Base-by-base conservation (phyloP, 1,140 invertebrate genomes). In the Heliconius congener region DNA sequence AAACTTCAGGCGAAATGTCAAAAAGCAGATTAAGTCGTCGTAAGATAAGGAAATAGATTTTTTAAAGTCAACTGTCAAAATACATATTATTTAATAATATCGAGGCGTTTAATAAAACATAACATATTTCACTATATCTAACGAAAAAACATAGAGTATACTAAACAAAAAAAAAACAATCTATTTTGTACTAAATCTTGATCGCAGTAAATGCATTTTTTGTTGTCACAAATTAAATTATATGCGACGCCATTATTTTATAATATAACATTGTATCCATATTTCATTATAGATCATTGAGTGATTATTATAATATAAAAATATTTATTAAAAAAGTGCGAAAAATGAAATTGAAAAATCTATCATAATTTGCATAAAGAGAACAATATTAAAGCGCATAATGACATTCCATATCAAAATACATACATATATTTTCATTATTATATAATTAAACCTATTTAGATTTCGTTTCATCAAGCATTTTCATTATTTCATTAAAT, bases 151-250 rank as follows among this genome's bases (percentile, higher is more conserved):
- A 66, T 16, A 66, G 27, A 66, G 27, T 16, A 66, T 11, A 60
- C n/a, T 60, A 60, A 27, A 60, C 5, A 23, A 57, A 57, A 19
- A 50, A 52, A 60, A 60, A 60, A 60, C 55, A 60, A 60, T 60
- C 60, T 66, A 30, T 66, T 66, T 66, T 66, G 60, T 66, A 66
- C 60, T 66, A 66, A 66, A 66, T 9, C n/a, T 52, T 30, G 57
- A 66, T 66, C 60, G 60, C 60, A 66, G 60, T 66, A 66, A 66
- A 66, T 66, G 27, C 27, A 66, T 66, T 66, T 66, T 60, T 46
- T 46, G 42, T 46, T 66, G 60, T 30, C 11, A 30, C 30, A 66
- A n/a, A 27, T 27, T 66, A 66, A 66, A 66, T 16, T 66, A 30
- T 13, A 30, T 66, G 11, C 18, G 60, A 13, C 0, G 57, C 0